A percentile compares a stretch with the other conserved stretches of the same genome.
Evolutionary conservation across 2,888 invertebrate species (phyloP).

Genomic region (Drosophila quinaria): DNA sequence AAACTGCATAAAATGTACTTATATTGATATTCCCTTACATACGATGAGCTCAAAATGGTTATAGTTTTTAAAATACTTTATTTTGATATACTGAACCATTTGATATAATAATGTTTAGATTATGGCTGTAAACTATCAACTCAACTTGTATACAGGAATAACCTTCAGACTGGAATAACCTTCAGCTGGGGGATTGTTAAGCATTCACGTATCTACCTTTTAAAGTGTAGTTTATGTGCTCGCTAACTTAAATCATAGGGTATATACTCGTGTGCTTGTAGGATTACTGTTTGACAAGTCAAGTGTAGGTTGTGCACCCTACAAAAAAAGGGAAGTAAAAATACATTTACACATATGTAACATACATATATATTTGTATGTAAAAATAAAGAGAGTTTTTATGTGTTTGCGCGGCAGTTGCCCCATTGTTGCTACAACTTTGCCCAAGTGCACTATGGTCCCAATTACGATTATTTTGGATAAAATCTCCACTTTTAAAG

Average conservation of each 20-base stretch:
- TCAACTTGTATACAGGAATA: background rate
- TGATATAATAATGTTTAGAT: constrained; percentile 3
- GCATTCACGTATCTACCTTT: background rate
- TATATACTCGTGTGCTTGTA: constrained; percentile 9
- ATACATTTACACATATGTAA: constrained; percentile 3
- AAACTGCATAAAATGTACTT: constrained; percentile 3
- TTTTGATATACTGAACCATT: background rate
- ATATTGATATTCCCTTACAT: background rate
- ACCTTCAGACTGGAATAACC: background rate
- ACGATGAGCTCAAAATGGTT: background rate
- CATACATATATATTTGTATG: constrained; percentile 27
- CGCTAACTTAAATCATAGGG: constrained; percentile 3
- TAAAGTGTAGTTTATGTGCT: constrained; percentile 12
- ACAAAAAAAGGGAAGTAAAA: constrained; percentile 1
- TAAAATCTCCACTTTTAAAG: too few relatives aligned
- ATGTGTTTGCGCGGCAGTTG: constrained; percentile 29
- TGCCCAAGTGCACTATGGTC: constrained; percentile 26
- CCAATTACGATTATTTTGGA: too few relatives aligned
- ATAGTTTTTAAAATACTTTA: background rate
- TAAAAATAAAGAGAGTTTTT: constrained; percentile 45
- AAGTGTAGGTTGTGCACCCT: constrained; percentile 59
- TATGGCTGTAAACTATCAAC: constrained; percentile 2
- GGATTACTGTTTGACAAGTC: constrained; percentile 67
- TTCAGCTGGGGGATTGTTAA: background rate
- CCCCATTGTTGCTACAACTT: constrained; percentile 41